Conservation (phyloP, 2,113 vertebrate species). For the Leptocoma aspasia region DNA sequence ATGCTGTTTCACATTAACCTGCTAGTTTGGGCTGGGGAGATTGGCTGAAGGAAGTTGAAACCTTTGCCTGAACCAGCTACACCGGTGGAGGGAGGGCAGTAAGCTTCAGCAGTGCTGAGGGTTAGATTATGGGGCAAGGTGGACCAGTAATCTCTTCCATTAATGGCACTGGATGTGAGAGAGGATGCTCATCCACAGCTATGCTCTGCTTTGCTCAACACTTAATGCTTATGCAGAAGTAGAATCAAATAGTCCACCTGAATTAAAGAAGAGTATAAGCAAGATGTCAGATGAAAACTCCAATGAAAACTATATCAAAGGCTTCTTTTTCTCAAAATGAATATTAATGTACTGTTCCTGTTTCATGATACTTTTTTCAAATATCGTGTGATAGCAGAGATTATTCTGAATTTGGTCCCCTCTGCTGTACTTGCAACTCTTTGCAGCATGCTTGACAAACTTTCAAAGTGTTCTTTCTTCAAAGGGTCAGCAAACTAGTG, state of each 20-base stretch:
- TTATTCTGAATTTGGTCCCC: background rate
- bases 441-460: background rate
- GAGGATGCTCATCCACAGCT: background rate
- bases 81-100: background rate
- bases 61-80: background rate
- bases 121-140: background rate
- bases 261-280: background rate
- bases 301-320: background rate
- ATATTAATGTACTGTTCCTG: background rate
- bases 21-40: background rate
- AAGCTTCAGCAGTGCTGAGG: background rate
- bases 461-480: background rate
- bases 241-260: background rate
- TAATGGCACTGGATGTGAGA: background rate
- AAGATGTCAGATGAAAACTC: background rate
- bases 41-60: background rate
- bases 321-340: background rate
- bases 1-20: background rate
- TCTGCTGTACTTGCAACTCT: background rate
- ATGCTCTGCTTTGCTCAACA: background rate
- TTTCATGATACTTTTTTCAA: background rate
- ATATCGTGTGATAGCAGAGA: background rate
- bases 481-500: background rate
- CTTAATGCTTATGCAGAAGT: background rate
- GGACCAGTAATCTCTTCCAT: background rate